Conservation (phyloP, 2,113 vertebrate genomes). For the Forbesichthys papilliferus region DNA sequence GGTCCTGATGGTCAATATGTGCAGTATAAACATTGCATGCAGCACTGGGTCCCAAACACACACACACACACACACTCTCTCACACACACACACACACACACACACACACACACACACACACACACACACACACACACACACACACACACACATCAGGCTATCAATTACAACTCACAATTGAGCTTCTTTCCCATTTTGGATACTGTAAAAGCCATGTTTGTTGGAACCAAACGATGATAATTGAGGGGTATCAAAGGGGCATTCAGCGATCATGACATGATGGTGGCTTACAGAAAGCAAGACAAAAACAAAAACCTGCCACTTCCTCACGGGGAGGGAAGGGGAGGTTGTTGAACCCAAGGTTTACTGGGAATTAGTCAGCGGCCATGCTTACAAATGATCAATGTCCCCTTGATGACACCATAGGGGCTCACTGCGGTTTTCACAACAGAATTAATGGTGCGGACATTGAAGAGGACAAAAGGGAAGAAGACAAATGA, state of each 20-base stretch:
- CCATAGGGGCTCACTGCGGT: slow-evolving; percentile 27
- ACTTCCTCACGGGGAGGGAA: slow-evolving; percentile 12
- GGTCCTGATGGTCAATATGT: slow-evolving; percentile 69
- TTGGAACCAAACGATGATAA: slow-evolving; percentile 24
- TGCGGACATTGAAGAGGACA: not conserved
- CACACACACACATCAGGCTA: not conserved
- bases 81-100: not conserved
- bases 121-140: not conserved
- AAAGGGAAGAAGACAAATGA: not conserved
- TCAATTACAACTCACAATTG: not conserved
- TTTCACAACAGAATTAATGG: slow-evolving; percentile 9
- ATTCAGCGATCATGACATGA: slow-evolving; percentile 21
- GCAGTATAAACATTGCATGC: slow-evolving; percentile 68
- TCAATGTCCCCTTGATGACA: slow-evolving; percentile 18
- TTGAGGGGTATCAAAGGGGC: slow-evolving; percentile 24
- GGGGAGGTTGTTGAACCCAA: not conserved
- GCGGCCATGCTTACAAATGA: slow-evolving; percentile 8
- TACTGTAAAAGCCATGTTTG: slow-evolving; percentile 14
- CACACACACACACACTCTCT: slow-evolving; percentile 3
- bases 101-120: slow-evolving; percentile 2
- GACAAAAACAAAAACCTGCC: slow-evolving; percentile 1
- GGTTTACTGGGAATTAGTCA: not conserved
- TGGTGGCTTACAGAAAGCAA: slow-evolving; percentile 37
- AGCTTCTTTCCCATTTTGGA: not conserved
- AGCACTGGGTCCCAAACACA: slow-evolving; percentile 43